These are phyloP conservation scores for Orbicella faveolata DNA, from an alignment of 64 coral and sea anemone species.

Conservation along the genomic window DNA sequence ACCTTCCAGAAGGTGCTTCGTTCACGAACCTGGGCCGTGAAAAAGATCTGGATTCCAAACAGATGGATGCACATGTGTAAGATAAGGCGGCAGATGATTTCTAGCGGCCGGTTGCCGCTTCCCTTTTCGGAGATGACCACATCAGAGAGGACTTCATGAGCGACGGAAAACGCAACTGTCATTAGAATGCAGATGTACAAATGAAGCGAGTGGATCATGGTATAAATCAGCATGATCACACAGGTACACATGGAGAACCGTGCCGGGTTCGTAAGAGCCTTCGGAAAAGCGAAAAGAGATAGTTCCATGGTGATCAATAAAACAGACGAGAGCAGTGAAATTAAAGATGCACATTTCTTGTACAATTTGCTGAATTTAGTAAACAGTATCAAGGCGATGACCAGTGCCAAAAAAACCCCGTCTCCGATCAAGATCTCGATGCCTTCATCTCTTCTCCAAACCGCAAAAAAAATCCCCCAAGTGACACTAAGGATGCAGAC, in stretches of 20 bases:
- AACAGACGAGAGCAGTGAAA: constrained; percentile 64
- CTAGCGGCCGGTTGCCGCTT: constrained; percentile 9
- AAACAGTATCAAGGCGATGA: constrained; percentile 78
- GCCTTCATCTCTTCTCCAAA: constrained; percentile 7
- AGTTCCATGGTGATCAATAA: constrained; percentile 71
- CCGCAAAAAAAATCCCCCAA: constrained; percentile 94
- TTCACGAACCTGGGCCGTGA: constrained; percentile 97
- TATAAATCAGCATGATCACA: constrained; percentile 94
- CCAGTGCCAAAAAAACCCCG: constrained; percentile 66
- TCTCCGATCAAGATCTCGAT: constrained; percentile 70
- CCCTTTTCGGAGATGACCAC: background rate
- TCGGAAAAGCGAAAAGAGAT: constrained; percentile 59
- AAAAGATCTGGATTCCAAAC: constrained; percentile 94
- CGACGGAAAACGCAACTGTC: constrained; percentile 74
- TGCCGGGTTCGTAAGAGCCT: constrained; percentile 74
- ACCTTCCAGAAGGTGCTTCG: constrained; percentile 99
- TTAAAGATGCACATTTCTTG: constrained; percentile 63
- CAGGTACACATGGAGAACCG: constrained; percentile 92
- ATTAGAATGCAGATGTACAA: constrained; percentile 93
- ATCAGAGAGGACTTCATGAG: constrained; percentile 84
- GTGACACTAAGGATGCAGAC: constrained; percentile 63
- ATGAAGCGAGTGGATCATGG: constrained; percentile 85
- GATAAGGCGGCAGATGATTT: constrained; percentile 70
- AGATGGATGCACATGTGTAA: constrained; percentile 94
- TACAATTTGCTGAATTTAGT: constrained; percentile 84